phyloP scores from a whole-genome alignment of 2,888 invertebrate species.

The Drosophila merina region DNA sequence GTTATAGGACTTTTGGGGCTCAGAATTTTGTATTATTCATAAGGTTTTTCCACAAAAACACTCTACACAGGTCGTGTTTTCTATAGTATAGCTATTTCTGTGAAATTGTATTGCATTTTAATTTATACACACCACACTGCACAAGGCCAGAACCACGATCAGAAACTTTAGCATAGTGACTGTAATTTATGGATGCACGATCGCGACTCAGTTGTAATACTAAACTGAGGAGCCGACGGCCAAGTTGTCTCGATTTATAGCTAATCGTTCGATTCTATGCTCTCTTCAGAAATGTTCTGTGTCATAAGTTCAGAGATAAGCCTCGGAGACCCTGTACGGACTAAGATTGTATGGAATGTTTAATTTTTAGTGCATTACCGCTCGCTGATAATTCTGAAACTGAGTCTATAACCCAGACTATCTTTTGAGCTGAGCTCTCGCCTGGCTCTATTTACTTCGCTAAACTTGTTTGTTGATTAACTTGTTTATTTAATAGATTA shows the following conservation, averaged over 20 bases:
- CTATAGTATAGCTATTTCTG: not conserved
- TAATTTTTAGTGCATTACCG: constrained; percentile 7
- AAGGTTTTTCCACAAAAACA: not conserved
- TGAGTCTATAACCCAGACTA: constrained; percentile 13
- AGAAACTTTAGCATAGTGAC: constrained; percentile 59
- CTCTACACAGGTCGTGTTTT: not conserved
- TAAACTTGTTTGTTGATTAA: constrained; percentile 34
- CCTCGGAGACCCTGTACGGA: not conserved
- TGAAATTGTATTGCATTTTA: not conserved
- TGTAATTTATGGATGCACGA: constrained; percentile 16
- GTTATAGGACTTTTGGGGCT: no score
- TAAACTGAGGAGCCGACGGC: constrained; percentile 43
- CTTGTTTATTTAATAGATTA: constrained; percentile 37
- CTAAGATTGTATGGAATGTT: not conserved
- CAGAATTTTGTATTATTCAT: not conserved
- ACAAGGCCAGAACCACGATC: constrained; percentile 57
- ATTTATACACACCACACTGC: constrained; percentile 56
- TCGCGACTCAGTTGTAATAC: constrained; percentile 32
- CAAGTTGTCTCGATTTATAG: constrained; percentile 49
- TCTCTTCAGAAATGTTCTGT: constrained; percentile 18
- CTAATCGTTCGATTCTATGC: constrained; percentile 10
- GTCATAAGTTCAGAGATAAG: constrained; percentile 45
- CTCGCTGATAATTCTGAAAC: constrained; percentile 27
- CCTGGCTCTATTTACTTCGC: constrained; percentile 22
- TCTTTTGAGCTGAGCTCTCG: constrained; percentile 9